Percentiles rank a stretch among this genome's conserved stretches.
Evolutionary conservation across 2,888 invertebrate species (phyloP).

Genomic region (Drosophila buzzatii): DNA sequence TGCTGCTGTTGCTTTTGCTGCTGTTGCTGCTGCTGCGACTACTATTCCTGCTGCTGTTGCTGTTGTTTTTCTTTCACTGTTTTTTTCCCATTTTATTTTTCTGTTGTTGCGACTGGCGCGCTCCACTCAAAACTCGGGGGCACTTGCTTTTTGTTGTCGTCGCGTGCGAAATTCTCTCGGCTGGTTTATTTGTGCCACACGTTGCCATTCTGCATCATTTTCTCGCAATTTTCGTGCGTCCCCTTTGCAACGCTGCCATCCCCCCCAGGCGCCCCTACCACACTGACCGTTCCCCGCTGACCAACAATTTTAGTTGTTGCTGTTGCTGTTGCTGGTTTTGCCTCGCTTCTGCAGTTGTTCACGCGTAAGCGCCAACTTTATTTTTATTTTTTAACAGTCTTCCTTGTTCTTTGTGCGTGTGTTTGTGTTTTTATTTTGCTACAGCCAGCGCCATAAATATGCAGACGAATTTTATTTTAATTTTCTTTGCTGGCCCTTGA

Average conservation of each 20-base stretch:
- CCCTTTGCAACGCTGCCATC: neutral
- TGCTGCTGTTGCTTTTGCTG: conserved; percentile 2
- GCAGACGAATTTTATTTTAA: conserved; percentile 70
- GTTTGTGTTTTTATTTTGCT: conserved; percentile 23
- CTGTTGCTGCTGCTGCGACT: conserved; percentile 1
- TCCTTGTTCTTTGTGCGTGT: conserved; percentile 9
- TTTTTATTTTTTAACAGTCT: conserved; percentile 43
- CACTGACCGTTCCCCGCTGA: conserved; percentile 18
- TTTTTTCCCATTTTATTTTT: conserved; percentile 9
- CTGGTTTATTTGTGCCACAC: conserved; percentile 63
- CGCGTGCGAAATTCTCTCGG: conserved; percentile 41
- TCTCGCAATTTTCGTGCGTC: conserved; percentile 63
- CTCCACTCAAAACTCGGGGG: conserved; percentile 47
- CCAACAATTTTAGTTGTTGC: conserved; percentile 37
- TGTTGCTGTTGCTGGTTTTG: neutral
- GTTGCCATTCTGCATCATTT: conserved; percentile 69
- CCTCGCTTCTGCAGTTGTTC: conserved; percentile 40
- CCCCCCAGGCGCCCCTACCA: neutral
- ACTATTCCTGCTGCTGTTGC: neutral
- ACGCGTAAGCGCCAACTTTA: conserved; percentile 55
- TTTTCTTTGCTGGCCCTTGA: conserved; percentile 57
- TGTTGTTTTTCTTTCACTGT: conserved; percentile 1
- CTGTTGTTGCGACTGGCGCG: conserved; percentile 1
- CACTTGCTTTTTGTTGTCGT: conserved; percentile 53
- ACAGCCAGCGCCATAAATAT: conserved; percentile 62